A percentile compares a stretch with the other conserved stretches of the same genome.
Conservation (phyloP, 1,140 invertebrate species). For the Drosophila elegans region DNA sequence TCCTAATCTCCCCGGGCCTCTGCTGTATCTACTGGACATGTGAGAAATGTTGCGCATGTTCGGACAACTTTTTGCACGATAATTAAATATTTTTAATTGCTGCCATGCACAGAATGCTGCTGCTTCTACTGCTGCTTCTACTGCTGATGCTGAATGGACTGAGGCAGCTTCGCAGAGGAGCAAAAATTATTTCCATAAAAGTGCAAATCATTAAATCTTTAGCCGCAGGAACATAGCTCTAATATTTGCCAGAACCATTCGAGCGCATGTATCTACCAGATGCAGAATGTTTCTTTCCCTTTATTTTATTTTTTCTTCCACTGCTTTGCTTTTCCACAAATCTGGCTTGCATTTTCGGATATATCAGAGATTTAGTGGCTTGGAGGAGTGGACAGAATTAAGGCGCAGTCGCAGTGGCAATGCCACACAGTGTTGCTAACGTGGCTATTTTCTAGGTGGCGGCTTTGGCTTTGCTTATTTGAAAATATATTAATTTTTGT, state of each 20-base stretch:
- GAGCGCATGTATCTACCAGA: conserved; percentile 69
- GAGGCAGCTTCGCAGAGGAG: conserved; percentile 27
- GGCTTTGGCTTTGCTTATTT: background rate
- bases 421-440: conserved; percentile 37
- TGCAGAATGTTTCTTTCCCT: conserved; percentile 46
- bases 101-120: conserved; percentile 78
- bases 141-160: conserved; percentile 8
- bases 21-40: conserved; percentile 51
- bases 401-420: conserved; percentile 75
- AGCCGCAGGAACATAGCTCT: conserved; percentile 72
- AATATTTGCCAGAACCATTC: conserved; percentile 74
- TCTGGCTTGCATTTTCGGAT: conserved; percentile 76
- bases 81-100: conserved; percentile 84
- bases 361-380: conserved; percentile 80
- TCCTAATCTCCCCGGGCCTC: conserved; percentile 16
- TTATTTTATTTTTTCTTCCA: conserved; percentile 2
- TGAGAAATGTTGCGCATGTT: conserved; percentile 82
- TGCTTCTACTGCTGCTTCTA: background rate
- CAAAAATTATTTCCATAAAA: conserved; percentile 82
- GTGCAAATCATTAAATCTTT: conserved; percentile 82
- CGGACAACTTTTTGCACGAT: conserved; percentile 80
- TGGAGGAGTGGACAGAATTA: conserved; percentile 69
- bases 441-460: background rate
- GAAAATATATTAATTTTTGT: background rate
- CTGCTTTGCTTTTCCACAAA: conserved; percentile 39